A percentile compares a stretch with the other conserved stretches of the same genome.
phyloP scores from a whole-genome alignment of 2,113 vertebrate genomes.

The Daubentonia madagascariensis region DNA sequence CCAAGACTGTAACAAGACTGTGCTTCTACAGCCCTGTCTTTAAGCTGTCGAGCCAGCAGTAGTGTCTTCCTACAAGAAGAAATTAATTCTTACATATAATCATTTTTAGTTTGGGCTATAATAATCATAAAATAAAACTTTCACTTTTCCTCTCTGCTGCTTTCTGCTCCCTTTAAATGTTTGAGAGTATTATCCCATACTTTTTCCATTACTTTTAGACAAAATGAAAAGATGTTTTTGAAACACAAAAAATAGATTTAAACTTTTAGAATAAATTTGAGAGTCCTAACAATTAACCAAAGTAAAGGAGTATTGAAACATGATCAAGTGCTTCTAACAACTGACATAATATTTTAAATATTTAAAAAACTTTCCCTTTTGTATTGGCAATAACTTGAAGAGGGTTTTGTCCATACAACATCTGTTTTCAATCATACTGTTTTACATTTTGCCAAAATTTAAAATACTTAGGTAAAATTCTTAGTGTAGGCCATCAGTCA shows the following conservation, averaged over 20 bases:
- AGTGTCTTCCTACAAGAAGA: slow-evolving; percentile 88
- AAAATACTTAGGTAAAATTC: neutral
- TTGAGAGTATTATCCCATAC: neutral
- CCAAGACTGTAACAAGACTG: slow-evolving; percentile 98
- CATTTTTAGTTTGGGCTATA: neutral
- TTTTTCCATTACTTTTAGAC: neutral
- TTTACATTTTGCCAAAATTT: slow-evolving; percentile 12
- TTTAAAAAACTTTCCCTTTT: neutral
- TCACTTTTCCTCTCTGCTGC: neutral
- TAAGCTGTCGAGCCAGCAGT: slow-evolving; percentile 93
- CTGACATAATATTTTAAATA: neutral
- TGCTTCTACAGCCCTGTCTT: slow-evolving; percentile 95
- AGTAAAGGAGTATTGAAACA: neutral
- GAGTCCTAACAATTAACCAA: neutral
- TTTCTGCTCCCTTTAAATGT: neutral
- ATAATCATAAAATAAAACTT: neutral
- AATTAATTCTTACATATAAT: slow-evolving; percentile 8
- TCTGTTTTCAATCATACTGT: neutral
- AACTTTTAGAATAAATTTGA: neutral
- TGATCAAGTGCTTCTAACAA: neutral
- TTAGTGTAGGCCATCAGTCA: neutral
- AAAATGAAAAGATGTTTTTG: neutral
- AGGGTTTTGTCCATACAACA: neutral
- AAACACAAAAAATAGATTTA: neutral
- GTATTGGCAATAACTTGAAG: neutral